Evolutionary conservation across 2,113 vertebrate genomes (phyloP).

Genomic region (Sinocyclocheilus anshuiensis): DNA sequence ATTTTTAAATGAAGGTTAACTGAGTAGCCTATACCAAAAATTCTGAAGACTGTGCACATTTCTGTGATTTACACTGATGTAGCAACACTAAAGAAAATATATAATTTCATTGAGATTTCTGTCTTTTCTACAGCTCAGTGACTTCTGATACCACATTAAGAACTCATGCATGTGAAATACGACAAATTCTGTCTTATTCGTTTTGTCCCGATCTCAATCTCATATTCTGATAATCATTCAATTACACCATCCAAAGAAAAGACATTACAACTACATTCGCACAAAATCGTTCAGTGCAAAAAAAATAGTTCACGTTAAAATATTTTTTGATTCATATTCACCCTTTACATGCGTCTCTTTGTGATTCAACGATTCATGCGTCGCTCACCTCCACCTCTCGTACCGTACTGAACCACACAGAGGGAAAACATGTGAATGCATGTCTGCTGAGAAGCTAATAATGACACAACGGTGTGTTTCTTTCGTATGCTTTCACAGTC

Average conservation of each 20-base stretch:
- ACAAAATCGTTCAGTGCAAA: not conserved
- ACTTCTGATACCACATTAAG: not conserved
- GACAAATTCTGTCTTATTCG: not conserved
- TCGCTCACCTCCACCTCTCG: not conserved
- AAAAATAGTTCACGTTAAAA: not conserved
- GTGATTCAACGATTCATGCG: not conserved
- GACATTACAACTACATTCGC: not conserved
- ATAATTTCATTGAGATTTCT: not conserved
- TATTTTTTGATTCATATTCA: not conserved
- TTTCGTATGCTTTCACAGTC: not conserved
- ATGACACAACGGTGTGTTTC: not conserved
- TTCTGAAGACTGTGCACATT: not conserved
- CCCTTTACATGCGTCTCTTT: not conserved
- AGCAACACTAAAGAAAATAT: not conserved
- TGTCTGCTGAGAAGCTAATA: slow-evolving; percentile 1
- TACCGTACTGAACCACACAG: not conserved
- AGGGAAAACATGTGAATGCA: not conserved
- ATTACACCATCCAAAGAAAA: slow-evolving; percentile 18
- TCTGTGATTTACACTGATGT: not conserved
- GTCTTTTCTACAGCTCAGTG: not conserved
- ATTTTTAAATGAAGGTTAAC: not conserved
- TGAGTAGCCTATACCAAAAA: not conserved
- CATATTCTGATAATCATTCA: slow-evolving; percentile 25
- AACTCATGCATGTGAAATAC: not conserved
- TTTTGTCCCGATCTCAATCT: not conserved